phyloP scores from a whole-genome alignment of 2,797 vertebrate genomes.

The Propithecus deckenii region DNA sequence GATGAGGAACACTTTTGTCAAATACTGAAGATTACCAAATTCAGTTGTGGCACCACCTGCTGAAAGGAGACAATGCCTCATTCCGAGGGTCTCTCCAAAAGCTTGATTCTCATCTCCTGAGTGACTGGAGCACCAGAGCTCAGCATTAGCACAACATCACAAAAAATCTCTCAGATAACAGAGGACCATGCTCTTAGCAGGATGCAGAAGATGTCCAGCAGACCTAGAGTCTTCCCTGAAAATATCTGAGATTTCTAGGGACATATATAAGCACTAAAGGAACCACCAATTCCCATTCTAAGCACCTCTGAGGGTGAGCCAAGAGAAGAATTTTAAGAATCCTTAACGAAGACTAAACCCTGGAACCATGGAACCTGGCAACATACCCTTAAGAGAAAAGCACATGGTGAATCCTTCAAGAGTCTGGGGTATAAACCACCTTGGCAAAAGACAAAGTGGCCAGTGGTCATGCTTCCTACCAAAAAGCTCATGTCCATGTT shows the following conservation, averaged over 20 bases:
- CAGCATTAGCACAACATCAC: background rate
- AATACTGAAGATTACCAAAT: slow-evolving; percentile 25
- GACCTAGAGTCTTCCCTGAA: background rate
- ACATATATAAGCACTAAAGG: background rate
- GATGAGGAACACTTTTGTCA: background rate
- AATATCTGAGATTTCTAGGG: background rate
- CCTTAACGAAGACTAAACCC: background rate
- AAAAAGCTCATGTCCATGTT: background rate
- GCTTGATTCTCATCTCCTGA: background rate
- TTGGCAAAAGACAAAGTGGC: background rate
- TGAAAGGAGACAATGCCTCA: background rate
- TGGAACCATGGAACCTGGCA: background rate
- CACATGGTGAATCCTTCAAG: background rate
- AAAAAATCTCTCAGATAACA: background rate
- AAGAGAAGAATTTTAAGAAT: background rate
- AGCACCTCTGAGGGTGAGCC: background rate
- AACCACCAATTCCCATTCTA: background rate
- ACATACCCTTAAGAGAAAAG: background rate
- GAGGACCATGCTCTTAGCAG: background rate
- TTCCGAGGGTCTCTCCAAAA: background rate
- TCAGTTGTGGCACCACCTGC: background rate
- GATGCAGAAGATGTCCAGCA: background rate
- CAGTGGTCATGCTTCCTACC: background rate
- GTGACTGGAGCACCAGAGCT: accelerated
- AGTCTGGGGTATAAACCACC: background rate